Evolutionary conservation across 2,113 vertebrate species (phyloP).

Genomic region (Lampris megalopsis): DNA sequence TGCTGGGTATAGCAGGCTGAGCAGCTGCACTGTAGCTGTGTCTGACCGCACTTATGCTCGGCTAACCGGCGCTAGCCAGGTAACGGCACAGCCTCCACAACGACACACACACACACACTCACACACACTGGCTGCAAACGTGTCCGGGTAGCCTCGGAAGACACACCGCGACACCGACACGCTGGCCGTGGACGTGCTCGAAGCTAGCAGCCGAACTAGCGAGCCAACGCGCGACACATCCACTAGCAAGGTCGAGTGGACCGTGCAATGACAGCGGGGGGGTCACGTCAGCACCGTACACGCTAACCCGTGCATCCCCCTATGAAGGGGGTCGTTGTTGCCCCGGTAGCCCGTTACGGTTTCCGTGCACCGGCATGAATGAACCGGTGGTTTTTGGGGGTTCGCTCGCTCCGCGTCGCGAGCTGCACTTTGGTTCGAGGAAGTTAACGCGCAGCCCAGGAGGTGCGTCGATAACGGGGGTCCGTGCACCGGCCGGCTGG

Average conservation of each 20-base stretch:
- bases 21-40: background rate
- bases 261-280: no score
- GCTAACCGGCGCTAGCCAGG: slow-evolving; percentile 44
- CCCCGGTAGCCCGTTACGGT: no score
- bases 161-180: no score
- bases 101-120: background rate
- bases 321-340: no score
- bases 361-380: no score
- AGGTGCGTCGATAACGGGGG: background rate
- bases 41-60: slow-evolving; percentile 29
- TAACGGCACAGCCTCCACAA: background rate
- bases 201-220: background rate
- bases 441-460: background rate
- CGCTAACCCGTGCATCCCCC: no score
- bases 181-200: no score
- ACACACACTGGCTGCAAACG: slow-evolving; percentile 3
- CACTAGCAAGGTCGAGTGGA: no score
- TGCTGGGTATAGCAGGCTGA: background rate
- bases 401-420: no score
- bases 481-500: background rate
- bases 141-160: background rate
- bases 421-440: background rate
- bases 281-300: no score
- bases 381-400: no score
- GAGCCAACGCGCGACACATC: background rate